Conservation (phyloP, 2,113 vertebrate species). For the Phaetusa simplex region DNA sequence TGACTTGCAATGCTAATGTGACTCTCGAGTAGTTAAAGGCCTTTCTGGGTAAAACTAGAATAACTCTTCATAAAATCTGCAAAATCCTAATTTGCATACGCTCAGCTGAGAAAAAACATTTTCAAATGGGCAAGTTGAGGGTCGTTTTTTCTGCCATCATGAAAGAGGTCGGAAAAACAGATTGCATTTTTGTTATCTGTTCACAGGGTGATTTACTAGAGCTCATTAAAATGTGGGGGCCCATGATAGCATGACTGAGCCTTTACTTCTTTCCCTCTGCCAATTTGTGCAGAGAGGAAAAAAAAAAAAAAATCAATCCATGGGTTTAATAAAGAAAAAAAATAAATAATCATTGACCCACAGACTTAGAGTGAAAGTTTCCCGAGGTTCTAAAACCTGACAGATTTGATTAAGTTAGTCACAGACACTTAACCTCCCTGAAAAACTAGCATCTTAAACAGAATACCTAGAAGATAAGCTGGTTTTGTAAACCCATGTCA, state of each 20-base stretch:
- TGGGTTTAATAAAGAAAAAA: background rate
- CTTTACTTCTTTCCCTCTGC: background rate
- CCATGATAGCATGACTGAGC: background rate
- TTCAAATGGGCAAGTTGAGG: background rate
- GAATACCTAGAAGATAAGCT: background rate
- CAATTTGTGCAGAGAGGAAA: background rate
- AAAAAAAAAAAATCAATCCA: background rate
- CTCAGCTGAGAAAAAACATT: background rate
- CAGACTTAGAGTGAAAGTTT: background rate
- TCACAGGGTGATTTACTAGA: background rate
- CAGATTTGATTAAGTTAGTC: background rate
- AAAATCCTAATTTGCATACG: background rate
- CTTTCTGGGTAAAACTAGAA: background rate
- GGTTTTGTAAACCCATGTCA: background rate
- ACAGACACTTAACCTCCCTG: background rate
- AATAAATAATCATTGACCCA: too few species aligned
- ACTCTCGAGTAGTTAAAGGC: background rate
- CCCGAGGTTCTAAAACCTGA: background rate
- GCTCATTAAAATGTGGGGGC: background rate
- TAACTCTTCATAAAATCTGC: background rate
- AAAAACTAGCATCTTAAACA: background rate
- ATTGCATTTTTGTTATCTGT: background rate
- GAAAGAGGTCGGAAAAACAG: background rate
- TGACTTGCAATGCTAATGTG: background rate
- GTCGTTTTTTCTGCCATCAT: background rate